These are phyloP conservation scores for Scatophagus argus DNA, from an alignment of 2,113 vertebrate genomes.

Conservation along the genomic window DNA sequence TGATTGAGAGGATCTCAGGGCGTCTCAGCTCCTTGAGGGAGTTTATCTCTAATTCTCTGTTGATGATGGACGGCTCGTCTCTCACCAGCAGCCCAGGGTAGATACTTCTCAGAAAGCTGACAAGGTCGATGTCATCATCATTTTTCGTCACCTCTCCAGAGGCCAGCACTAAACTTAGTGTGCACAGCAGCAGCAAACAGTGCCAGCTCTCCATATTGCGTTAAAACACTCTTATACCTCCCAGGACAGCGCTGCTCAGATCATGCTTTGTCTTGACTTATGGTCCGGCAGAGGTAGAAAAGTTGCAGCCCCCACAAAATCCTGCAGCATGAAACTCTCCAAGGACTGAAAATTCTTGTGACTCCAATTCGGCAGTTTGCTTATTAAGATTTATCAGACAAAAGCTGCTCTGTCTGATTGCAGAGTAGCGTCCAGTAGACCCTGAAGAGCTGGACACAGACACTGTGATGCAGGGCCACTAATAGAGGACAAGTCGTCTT, in stretches of 20 bases:
- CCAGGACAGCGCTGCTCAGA: conserved; percentile 32
- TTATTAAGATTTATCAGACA: conserved; percentile 64
- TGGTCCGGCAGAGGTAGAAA: conserved; percentile 16
- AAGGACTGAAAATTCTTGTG: conserved; percentile 64
- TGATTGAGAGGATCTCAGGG: conserved; percentile 13
- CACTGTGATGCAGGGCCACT: conserved; percentile 41
- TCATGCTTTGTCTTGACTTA: conserved; percentile 42
- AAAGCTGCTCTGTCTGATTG: conserved; percentile 60
- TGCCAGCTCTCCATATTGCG: conserved; percentile 68
- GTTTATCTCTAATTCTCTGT: conserved; percentile 49
- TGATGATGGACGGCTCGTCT: conserved; percentile 50
- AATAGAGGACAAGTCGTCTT: conserved; percentile 70
- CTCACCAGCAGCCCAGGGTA: conserved; percentile 43
- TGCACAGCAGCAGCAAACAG: conserved; percentile 63
- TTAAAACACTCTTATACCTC: conserved; percentile 17
- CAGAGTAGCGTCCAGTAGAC: conserved; percentile 34
- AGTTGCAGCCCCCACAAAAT: conserved; percentile 1
- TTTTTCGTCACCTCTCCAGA: conserved; percentile 47
- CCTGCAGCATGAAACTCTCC: conserved; percentile 33
- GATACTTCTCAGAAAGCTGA: conserved; percentile 68
- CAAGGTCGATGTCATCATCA: conserved; percentile 55
- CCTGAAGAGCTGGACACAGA: conserved; percentile 31
- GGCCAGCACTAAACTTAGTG: conserved; percentile 32
- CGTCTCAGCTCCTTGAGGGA: conserved; percentile 25
- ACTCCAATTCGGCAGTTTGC: conserved; percentile 72